Evolutionary conservation across 2,888 invertebrate species (phyloP).

Genomic region (Ligdia adustata): DNA sequence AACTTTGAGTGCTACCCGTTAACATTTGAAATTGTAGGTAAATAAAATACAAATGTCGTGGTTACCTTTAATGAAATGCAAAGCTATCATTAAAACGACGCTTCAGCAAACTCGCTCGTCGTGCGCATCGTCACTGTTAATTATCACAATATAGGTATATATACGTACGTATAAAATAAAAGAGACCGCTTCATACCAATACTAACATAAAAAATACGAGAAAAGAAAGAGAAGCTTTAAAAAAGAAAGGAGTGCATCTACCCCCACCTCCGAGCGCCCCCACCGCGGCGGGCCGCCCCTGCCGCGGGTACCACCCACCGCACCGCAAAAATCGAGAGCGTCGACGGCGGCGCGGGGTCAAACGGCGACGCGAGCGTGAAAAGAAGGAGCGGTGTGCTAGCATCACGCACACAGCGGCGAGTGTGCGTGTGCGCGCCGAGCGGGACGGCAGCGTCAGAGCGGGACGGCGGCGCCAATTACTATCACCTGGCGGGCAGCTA

Average conservation of each 20-base stretch:
- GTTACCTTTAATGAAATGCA: slow-evolving; percentile 81
- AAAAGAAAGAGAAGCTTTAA: slow-evolving; percentile 84
- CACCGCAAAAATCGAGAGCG: slow-evolving; percentile 86
- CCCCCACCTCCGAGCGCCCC: slow-evolving; percentile 77
- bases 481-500: slow-evolving; percentile 86
- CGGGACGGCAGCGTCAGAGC: slow-evolving; percentile 78
- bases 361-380: slow-evolving; percentile 83
- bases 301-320: slow-evolving; percentile 85
- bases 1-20: slow-evolving; percentile 42
- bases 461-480: slow-evolving; percentile 85
- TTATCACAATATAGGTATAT: slow-evolving; percentile 80
- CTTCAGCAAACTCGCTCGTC: slow-evolving; percentile 72
- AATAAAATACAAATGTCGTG: slow-evolving; percentile 73
- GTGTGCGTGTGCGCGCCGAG: slow-evolving; percentile 78
- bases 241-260: slow-evolving; percentile 82
- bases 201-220: slow-evolving; percentile 81
- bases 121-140: slow-evolving; percentile 81
- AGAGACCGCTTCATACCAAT: slow-evolving; percentile 80
- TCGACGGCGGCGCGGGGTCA: slow-evolving; percentile 83
- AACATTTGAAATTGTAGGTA: slow-evolving; percentile 48
- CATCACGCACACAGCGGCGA: slow-evolving; percentile 64
- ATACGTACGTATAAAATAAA: slow-evolving; percentile 74
- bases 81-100: slow-evolving; percentile 78
- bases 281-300: slow-evolving; percentile 77
- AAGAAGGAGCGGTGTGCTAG: slow-evolving; percentile 80